Conservation (phyloP, 2,888 invertebrate species). For the Ganaspis brasiliensis region DNA sequence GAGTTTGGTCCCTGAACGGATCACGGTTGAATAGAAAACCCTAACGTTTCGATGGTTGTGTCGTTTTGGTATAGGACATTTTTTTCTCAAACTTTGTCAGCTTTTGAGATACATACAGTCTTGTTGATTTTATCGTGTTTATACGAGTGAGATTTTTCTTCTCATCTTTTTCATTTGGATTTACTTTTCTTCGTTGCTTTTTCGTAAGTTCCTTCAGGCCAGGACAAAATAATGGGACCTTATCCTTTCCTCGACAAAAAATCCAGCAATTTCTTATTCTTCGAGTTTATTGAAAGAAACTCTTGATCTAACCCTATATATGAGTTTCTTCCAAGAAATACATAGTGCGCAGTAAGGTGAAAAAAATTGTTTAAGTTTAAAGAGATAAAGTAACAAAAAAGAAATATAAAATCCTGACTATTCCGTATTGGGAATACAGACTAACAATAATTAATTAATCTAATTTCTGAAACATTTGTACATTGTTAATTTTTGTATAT, state of each 20-base stretch:
- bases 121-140: conserved; percentile 78
- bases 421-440: too few species aligned
- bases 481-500: too few species aligned
- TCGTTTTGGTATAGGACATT: conserved; percentile 68
- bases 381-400: too few species aligned
- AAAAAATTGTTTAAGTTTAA: neutral
- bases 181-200: conserved; percentile 20
- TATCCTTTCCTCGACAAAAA: conserved; percentile 39
- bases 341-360: neutral
- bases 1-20: conserved; percentile 34
- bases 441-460: too few species aligned
- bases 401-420: too few species aligned
- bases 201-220: conserved; percentile 4
- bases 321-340: neutral
- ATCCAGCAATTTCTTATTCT: conserved; percentile 23
- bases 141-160: conserved; percentile 55
- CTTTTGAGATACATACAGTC: conserved; percentile 43
- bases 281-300: conserved; percentile 25
- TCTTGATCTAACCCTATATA: neutral
- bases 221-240: conserved; percentile 8
- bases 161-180: too few species aligned
- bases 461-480: too few species aligned
- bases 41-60: conserved; percentile 57
- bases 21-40: conserved; percentile 53
- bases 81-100: conserved; percentile 60